phyloP scores from a whole-genome alignment of 2,797 vertebrate species.

The Mastacembelus armatus region DNA sequence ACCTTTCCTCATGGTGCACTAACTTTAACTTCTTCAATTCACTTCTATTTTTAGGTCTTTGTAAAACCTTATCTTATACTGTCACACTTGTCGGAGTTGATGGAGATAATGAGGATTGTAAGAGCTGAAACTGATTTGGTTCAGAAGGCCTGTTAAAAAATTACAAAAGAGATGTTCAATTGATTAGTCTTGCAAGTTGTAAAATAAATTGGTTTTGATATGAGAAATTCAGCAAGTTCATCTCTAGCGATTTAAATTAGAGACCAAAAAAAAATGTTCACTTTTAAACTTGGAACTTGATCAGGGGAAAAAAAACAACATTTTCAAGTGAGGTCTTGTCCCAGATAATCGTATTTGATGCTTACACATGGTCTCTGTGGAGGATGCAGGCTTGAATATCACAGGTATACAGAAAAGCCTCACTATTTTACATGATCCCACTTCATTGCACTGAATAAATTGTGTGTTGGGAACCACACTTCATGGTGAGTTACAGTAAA shows the following conservation, averaged over 20 bases:
- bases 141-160: slow-evolving; percentile 23
- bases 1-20: neutral
- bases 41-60: slow-evolving; percentile 22
- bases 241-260: slow-evolving; percentile 13
- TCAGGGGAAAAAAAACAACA: slow-evolving; percentile 14
- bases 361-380: neutral
- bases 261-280: slow-evolving; percentile 12
- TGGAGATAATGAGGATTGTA: slow-evolving; percentile 1
- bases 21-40: slow-evolving; percentile 25
- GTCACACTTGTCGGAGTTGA: slow-evolving; percentile 11
- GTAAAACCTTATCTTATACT: slow-evolving; percentile 1
- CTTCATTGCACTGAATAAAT: slow-evolving; percentile 54
- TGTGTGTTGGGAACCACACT: slow-evolving; percentile 47
- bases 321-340: slow-evolving; percentile 9
- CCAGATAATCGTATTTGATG: slow-evolving; percentile 21
- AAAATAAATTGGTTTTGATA: slow-evolving; percentile 51
- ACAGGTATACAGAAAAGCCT: slow-evolving; percentile 26
- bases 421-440: slow-evolving; percentile 41
- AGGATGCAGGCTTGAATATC: slow-evolving; percentile 23
- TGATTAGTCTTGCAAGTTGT: slow-evolving; percentile 47
- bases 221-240: slow-evolving; percentile 10
- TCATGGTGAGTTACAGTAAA: slow-evolving; percentile 42
- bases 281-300: slow-evolving; percentile 8
- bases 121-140: slow-evolving; percentile 22
- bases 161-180: slow-evolving; percentile 36